Evolutionary conservation across 2,888 invertebrate genomes (phyloP).

Genomic region (Lochmaea capreae): DNA sequence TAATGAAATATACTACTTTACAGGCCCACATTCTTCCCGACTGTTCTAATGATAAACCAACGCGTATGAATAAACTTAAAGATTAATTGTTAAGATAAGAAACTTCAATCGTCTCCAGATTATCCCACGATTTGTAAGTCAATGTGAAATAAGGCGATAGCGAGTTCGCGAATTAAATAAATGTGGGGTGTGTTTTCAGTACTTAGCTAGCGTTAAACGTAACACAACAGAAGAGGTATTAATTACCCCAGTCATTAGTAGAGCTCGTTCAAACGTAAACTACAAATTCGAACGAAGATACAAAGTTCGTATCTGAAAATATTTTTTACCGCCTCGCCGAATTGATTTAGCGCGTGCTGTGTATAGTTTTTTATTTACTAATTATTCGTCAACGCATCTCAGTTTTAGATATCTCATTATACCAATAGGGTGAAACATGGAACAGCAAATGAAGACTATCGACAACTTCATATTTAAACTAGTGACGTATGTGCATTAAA

Average conservation of each 20-base stretch:
- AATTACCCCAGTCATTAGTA: constrained; percentile 34
- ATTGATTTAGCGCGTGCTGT: neutral
- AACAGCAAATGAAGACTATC: too few species aligned
- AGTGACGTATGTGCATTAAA: too few species aligned
- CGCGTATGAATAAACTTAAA: constrained; percentile 17
- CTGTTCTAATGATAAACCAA: constrained; percentile 5
- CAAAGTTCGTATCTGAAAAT: constrained; percentile 13
- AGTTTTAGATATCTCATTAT: too few species aligned
- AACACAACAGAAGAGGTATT: constrained; percentile 33
- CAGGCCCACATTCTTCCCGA: neutral
- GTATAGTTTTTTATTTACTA: neutral
- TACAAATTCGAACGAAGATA: constrained; percentile 21
- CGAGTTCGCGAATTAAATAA: constrained; percentile 13
- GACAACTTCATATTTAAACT: too few species aligned
- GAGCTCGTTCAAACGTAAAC: constrained; percentile 12
- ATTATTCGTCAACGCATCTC: too few species aligned
- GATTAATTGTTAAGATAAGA: constrained; percentile 11
- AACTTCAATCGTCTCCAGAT: constrained; percentile 23
- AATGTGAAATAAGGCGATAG: constrained; percentile 21
- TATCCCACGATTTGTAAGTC: constrained; percentile 19
- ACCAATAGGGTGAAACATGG: too few species aligned
- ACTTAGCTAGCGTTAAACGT: constrained; percentile 13
- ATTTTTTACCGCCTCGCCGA: neutral
- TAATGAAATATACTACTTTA: neutral
- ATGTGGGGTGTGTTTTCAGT: constrained; percentile 3